Percentiles rank a stretch among this genome's conserved stretches.
phyloP scores from a whole-genome alignment of 2,113 vertebrate genomes.

The Orientallactaga bullata region DNA sequence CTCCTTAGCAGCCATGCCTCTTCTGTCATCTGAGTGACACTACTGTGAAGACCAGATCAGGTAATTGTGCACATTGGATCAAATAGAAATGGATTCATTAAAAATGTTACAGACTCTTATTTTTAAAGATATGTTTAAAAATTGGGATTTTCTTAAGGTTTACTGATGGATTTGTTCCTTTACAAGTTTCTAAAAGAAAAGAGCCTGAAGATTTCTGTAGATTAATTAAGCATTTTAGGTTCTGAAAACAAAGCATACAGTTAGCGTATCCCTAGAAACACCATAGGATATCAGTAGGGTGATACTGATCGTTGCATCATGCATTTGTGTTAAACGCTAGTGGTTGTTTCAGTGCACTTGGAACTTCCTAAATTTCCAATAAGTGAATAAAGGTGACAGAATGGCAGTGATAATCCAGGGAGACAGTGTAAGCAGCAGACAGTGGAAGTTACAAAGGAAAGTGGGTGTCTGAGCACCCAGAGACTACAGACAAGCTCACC shows the following conservation, averaged over 20 bases:
- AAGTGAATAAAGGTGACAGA: background rate
- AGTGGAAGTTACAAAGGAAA: background rate
- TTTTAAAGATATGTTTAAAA: background rate
- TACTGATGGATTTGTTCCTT: background rate
- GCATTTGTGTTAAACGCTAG: background rate
- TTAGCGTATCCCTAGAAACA: background rate
- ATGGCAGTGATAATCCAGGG: background rate
- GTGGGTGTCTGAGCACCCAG: background rate
- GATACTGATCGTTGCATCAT: background rate
- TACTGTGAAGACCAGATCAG: background rate
- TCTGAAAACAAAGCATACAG: constrained; percentile 29
- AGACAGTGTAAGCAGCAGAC: background rate
- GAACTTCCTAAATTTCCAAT: background rate
- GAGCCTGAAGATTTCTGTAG: background rate
- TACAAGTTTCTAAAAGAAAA: background rate
- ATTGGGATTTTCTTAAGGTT: background rate
- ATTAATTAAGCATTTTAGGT: background rate
- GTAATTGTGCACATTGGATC: background rate
- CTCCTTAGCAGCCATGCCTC: background rate
- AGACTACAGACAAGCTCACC: background rate
- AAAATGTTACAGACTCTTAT: background rate
- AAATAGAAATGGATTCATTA: background rate
- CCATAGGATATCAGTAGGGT: too few relatives aligned
- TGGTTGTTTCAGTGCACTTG: too few relatives aligned
- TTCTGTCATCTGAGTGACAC: background rate